Conservation (phyloP, 2,888 invertebrate genomes). For the Platypus cylindrus region DNA sequence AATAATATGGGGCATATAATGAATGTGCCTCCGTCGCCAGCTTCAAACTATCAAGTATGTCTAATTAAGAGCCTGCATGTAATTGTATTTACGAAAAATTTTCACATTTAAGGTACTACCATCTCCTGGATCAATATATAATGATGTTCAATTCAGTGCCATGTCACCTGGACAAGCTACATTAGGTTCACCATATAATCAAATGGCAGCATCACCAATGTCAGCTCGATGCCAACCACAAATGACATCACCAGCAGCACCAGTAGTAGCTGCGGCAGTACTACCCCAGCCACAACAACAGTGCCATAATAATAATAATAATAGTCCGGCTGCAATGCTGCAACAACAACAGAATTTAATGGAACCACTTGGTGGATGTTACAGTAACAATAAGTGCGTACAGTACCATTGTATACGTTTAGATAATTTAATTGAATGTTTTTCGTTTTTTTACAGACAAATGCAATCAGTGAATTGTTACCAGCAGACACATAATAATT, state of each 20-base stretch:
- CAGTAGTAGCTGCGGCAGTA: constrained; percentile 11
- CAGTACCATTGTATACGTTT: background rate
- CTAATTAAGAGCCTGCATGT: background rate
- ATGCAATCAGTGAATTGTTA: constrained; percentile 9
- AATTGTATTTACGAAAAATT: constrained; percentile 1
- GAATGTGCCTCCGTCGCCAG: constrained; percentile 23
- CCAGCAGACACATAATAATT: too few species aligned
- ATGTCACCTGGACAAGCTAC: constrained; percentile 12
- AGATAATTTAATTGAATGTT: background rate
- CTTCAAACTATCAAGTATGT: constrained; percentile 19
- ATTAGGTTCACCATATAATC: constrained; percentile 21
- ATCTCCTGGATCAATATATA: constrained; percentile 25
- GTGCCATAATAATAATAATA: background rate
- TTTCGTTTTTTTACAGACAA: constrained; percentile 6
- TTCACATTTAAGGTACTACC: constrained; percentile 17
- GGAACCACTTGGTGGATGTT: too few species aligned
- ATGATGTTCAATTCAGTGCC: constrained; percentile 17
- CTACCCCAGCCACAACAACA: constrained; percentile 18
- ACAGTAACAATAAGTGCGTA: background rate
- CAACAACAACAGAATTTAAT: too few species aligned
- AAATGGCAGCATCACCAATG: constrained; percentile 22
- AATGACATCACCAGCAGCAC: constrained; percentile 23
- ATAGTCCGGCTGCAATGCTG: too few species aligned
- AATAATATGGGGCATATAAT: constrained; percentile 21
- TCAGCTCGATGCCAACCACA: constrained; percentile 25